phyloP scores from a whole-genome alignment of 2,113 vertebrate species.

The Microcebus jonahi region DNA sequence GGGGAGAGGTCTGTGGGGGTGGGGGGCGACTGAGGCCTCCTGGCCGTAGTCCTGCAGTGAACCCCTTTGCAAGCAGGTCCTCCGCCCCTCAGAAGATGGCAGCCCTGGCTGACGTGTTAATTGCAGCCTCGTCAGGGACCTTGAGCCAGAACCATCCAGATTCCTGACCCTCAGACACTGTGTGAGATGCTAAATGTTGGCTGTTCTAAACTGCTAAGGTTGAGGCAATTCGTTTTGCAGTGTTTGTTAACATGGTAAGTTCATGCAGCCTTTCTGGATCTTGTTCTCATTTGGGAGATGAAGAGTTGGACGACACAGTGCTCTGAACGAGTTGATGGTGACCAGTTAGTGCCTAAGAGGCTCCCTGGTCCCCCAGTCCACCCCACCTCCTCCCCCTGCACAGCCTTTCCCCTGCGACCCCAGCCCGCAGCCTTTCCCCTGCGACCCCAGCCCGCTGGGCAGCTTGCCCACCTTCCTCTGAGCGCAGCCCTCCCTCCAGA shows the following conservation, averaged over 20 bases:
- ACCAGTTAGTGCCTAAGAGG: no score
- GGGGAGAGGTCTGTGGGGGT: fast-evolving
- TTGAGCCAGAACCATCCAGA: background rate
- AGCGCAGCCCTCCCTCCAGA: no score
- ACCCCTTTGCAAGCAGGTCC: background rate
- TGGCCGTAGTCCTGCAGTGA: fast-evolving
- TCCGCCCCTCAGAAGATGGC: background rate
- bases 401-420: no score
- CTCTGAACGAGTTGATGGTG: background rate
- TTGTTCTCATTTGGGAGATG: background rate
- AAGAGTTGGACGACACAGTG: background rate
- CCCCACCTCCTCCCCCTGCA: fast-evolving
- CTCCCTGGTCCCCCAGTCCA: background rate
- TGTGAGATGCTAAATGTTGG: background rate
- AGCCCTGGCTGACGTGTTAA: fast-evolving
- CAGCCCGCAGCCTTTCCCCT: no score
- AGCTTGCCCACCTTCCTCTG: no score
- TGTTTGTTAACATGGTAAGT: background rate
- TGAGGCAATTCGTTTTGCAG: background rate
- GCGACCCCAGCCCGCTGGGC: no score
- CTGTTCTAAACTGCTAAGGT: background rate
- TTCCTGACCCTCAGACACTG: background rate
- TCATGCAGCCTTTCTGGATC: background rate
- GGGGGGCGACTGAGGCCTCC: fast-evolving
- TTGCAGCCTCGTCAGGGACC: background rate